Evolutionary conservation across 2,113 vertebrate genomes (phyloP).

Genomic region (Triplophysa siluroides): DNA sequence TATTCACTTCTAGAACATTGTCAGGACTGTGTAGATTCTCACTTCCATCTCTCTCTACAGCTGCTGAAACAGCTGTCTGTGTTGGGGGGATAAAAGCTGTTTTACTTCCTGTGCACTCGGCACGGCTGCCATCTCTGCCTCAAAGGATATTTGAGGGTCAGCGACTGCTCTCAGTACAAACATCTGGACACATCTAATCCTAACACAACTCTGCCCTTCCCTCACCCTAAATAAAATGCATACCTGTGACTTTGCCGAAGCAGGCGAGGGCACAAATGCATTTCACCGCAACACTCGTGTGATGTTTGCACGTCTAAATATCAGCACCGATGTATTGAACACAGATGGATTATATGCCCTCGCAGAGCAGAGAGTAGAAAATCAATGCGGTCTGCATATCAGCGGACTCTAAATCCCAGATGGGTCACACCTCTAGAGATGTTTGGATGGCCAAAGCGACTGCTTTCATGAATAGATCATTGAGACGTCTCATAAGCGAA

Average conservation of each 20-base stretch:
- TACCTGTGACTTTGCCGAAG: not conserved
- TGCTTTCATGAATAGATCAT: constrained; percentile 40
- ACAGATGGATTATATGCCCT: not conserved
- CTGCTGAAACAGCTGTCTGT: constrained; percentile 60
- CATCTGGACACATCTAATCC: constrained; percentile 41
- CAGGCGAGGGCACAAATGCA: not conserved
- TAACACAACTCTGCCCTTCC: constrained; percentile 5
- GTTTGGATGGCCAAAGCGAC: not conserved
- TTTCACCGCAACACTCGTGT: not conserved
- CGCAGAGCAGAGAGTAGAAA: not conserved
- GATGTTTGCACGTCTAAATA: not conserved
- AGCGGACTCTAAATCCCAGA: constrained; percentile 20
- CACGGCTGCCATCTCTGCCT: constrained; percentile 43
- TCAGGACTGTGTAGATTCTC: not conserved
- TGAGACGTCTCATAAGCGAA: constrained; percentile 10
- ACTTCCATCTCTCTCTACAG: constrained; percentile 44
- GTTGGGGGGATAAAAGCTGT: constrained; percentile 34
- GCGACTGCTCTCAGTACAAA: constrained; percentile 26
- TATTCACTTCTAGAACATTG: not conserved
- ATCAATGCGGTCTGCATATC: constrained; percentile 35
- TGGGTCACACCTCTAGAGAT: constrained; percentile 21
- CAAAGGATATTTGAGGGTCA: constrained; percentile 29
- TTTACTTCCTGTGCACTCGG: constrained; percentile 49
- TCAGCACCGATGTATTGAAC: not conserved
- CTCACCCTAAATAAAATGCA: constrained; percentile 24